Conservation (phyloP, 2,113 vertebrate species). For the Gallinago undulata region DNA sequence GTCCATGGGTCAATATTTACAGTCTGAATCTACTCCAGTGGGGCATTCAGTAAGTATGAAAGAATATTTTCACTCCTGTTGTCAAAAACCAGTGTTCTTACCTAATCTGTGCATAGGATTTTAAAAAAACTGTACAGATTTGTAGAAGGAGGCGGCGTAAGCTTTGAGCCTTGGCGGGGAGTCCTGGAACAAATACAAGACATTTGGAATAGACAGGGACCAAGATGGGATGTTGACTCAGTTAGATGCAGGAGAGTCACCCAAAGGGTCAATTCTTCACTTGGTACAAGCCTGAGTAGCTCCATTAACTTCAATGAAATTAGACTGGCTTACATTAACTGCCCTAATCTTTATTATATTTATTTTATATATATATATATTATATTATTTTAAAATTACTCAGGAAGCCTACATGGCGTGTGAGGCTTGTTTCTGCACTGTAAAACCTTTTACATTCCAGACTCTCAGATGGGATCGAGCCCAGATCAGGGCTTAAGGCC, state of each 20-base stretch:
- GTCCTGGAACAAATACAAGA: neutral
- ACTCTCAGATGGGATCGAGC: neutral
- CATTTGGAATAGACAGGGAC: neutral
- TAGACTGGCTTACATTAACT: neutral
- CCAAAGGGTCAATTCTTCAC: neutral
- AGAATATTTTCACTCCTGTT: neutral
- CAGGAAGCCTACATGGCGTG: neutral
- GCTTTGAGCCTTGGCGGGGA: neutral
- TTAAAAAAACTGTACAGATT: neutral
- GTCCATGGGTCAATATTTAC: slow-evolving; percentile 83
- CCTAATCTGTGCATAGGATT: neutral
- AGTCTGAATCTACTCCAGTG: slow-evolving; percentile 79
- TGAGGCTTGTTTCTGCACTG: neutral
- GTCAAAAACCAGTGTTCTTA: neutral
- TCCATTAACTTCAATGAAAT: neutral
- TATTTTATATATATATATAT: neutral
- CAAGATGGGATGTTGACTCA: neutral
- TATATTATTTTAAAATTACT: neutral
- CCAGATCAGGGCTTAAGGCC: neutral
- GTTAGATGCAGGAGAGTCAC: neutral
- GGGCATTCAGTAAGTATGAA: slow-evolving; percentile 79
- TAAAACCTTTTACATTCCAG: neutral
- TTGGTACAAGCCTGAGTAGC: neutral
- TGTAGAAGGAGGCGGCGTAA: neutral
- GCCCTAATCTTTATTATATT: neutral